Evolutionary conservation across 2,797 vertebrate species (phyloP).

Genomic region (Acrocephalus scirpaceus): DNA sequence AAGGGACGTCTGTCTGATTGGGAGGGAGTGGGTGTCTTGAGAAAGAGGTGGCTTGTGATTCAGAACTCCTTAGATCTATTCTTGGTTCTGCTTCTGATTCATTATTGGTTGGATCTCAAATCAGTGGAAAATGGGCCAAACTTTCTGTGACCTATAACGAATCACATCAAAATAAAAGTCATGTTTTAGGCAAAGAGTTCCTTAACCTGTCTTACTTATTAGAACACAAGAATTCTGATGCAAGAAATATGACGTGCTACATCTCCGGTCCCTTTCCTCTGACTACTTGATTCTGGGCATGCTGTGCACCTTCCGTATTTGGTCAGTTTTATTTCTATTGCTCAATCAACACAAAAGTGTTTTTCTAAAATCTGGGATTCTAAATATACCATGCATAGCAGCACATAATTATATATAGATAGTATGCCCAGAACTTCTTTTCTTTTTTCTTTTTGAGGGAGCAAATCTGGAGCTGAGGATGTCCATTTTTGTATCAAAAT

Average conservation of each 20-base stretch:
- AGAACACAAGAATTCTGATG: not conserved
- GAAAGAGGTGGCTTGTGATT: constrained; percentile 69
- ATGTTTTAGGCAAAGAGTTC: constrained; percentile 4
- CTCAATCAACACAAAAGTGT: not conserved
- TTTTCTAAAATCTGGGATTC: not conserved
- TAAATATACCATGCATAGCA: not conserved
- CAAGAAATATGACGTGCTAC: not conserved
- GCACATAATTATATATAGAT: not conserved
- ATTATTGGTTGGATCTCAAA: constrained; percentile 51
- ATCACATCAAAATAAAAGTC: constrained; percentile 27
- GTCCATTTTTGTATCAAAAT: not conserved
- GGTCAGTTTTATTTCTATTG: not conserved
- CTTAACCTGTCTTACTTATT: not conserved
- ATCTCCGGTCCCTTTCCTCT: not conserved
- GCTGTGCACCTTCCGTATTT: not conserved
- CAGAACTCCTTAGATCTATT: constrained; percentile 64
- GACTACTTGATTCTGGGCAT: not conserved
- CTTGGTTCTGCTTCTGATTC: constrained; percentile 54
- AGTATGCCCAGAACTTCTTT: not conserved
- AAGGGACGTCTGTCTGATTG: constrained; percentile 62
- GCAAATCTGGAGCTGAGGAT: not conserved
- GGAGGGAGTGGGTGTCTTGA: constrained; percentile 59
- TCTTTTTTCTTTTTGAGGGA: not conserved
- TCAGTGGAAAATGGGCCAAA: constrained; percentile 38
- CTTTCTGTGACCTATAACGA: constrained; percentile 26